These are phyloP conservation scores for Chaetura pelagica DNA, from an alignment of 2,113 vertebrate species.

Conservation along the genomic window DNA sequence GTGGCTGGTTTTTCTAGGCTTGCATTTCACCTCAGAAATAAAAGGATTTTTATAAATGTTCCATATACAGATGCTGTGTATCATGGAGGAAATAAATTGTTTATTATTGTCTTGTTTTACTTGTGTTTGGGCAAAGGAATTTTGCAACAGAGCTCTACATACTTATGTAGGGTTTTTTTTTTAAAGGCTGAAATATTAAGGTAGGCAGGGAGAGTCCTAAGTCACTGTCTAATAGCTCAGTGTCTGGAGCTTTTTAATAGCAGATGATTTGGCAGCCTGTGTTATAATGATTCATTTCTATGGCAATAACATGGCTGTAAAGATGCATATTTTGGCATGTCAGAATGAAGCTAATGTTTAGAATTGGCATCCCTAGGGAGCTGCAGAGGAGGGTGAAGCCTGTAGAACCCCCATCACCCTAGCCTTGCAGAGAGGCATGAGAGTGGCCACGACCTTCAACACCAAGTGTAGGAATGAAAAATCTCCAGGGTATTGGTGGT, in stretches of 20 bases:
- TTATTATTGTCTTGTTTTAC: neutral
- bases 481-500: neutral
- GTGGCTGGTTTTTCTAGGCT: neutral
- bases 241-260: neutral
- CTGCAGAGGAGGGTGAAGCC: neutral
- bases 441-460: too few relatives aligned
- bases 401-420: fast-evolving
- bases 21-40: neutral
- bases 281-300: neutral
- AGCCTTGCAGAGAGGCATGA: neutral
- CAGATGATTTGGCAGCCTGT: neutral
- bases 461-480: neutral
- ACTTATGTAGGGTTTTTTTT: neutral
- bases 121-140: neutral
- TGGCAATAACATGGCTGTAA: neutral
- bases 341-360: neutral
- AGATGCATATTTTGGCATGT: neutral
- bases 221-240: neutral
- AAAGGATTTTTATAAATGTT: neutral
- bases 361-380: fast-evolving
- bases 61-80: neutral
- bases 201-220: neutral
- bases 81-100: neutral
- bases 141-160: neutral
- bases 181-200: neutral